Percentiles rank a stretch among this genome's conserved stretches.
phyloP scores from a whole-genome alignment of 2,113 vertebrate genomes.

The Erythrolamprus reginae region DNA sequence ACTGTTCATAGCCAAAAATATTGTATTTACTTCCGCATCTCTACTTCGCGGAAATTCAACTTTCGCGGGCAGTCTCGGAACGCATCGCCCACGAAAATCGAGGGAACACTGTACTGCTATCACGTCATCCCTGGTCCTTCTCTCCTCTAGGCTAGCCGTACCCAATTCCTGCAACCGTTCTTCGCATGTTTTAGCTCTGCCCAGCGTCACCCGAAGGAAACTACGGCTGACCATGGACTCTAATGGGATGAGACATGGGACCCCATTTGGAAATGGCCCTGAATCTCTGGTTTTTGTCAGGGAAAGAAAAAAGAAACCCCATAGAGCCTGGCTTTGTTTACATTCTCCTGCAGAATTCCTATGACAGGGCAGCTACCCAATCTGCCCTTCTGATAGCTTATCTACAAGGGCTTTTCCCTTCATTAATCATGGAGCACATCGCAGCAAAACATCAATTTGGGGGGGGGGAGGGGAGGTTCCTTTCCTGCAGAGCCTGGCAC shows the following conservation, averaged over 20 bases:
- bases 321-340: neutral
- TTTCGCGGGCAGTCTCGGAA: no score
- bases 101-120: no score
- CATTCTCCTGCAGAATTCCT: neutral
- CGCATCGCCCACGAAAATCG: no score
- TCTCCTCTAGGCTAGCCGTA: neutral
- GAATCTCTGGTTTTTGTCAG: slow-evolving; percentile 15
- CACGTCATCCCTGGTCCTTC: neutral
- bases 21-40: no score
- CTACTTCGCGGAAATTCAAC: no score
- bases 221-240: neutral
- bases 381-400: accelerated
- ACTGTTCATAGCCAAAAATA: no score
- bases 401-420: slow-evolving; percentile 10
- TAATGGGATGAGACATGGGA: neutral
- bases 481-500: slow-evolving; percentile 6
- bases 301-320: neutral
- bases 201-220: accelerated
- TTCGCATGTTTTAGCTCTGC: neutral
- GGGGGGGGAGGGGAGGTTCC: no score
- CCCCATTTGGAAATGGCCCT: neutral
- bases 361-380: neutral
- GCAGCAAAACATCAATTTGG: neutral
- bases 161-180: neutral
- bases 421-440: neutral